Conservation (phyloP, 2,797 vertebrate species). For the Erpetoichthys calabaricus region DNA sequence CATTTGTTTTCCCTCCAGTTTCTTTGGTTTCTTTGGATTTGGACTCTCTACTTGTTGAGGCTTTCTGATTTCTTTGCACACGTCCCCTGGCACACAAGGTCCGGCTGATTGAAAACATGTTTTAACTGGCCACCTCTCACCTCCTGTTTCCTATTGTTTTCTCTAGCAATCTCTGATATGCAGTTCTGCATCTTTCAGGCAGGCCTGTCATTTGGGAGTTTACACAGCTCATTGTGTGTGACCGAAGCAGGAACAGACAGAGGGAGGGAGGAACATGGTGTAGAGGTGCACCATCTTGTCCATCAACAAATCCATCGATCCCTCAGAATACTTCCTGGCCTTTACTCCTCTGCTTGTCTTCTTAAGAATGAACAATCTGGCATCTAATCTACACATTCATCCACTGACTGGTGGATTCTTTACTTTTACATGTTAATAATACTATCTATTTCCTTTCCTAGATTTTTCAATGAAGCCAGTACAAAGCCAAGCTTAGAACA, state of each 20-base stretch:
- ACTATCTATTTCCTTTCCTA: too few relatives aligned
- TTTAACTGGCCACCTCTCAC: slow-evolving; percentile 24
- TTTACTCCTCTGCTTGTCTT: neutral
- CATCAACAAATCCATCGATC: slow-evolving; percentile 1
- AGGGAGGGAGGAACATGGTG: slow-evolving; percentile 1
- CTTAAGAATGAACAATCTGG: neutral
- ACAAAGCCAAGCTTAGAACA: too few relatives aligned
- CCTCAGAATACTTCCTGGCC: slow-evolving; percentile 6
- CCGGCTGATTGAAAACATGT: slow-evolving; percentile 19
- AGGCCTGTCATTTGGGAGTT: neutral
- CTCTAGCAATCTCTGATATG: slow-evolving; percentile 5
- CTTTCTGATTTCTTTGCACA: slow-evolving; percentile 18
- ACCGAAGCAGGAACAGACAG: slow-evolving; percentile 3
- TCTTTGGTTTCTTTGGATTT: too few relatives aligned
- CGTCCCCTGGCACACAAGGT: slow-evolving; percentile 17
- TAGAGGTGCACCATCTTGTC: slow-evolving; percentile 15
- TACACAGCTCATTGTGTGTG: slow-evolving; percentile 5
- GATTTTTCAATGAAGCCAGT: too few relatives aligned
- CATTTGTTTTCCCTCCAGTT: too few relatives aligned
- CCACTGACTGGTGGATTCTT: neutral
- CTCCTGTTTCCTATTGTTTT: slow-evolving; percentile 20
- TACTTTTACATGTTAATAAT: too few relatives aligned
- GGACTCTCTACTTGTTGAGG: neutral
- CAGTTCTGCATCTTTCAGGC: neutral
- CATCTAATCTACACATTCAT: neutral